Evolutionary conservation across 2,797 vertebrate species (phyloP).

Genomic region (Pangasius djambal): DNA sequence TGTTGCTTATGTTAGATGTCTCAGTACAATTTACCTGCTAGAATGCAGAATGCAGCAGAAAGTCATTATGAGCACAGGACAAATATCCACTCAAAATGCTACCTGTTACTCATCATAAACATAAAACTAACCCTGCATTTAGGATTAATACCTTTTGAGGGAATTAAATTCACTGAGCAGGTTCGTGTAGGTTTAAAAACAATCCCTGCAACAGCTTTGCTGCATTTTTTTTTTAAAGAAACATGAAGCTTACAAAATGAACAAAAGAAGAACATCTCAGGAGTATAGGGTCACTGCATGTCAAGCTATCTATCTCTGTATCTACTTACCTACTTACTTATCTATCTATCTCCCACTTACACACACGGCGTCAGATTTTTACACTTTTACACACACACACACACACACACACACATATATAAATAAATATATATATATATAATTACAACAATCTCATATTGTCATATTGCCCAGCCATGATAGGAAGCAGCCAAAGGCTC

Average conservation of each 20-base stretch:
- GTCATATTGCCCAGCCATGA: background rate
- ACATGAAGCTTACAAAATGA: background rate
- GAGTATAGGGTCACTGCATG: background rate
- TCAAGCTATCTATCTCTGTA: background rate
- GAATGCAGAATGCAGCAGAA: background rate
- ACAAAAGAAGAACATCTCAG: background rate
- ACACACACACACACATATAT: too few species aligned
- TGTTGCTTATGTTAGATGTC: background rate
- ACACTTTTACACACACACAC: too few species aligned
- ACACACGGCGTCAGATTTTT: too few species aligned
- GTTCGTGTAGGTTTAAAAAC: background rate
- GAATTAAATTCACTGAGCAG: background rate
- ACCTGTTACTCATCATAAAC: background rate
- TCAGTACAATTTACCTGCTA: background rate
- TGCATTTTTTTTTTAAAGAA: background rate
- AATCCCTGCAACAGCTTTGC: background rate
- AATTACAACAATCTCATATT: background rate
- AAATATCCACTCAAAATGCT: background rate
- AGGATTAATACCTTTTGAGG: too few species aligned
- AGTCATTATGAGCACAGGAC: background rate
- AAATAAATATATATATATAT: too few species aligned
- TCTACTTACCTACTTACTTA: too few species aligned
- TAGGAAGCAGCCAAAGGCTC: background rate
- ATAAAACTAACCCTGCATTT: background rate
- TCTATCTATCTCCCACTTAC: too few species aligned